phyloP scores from a whole-genome alignment of 1,140 invertebrate species.

The Pygmarrhopalites habei region DNA sequence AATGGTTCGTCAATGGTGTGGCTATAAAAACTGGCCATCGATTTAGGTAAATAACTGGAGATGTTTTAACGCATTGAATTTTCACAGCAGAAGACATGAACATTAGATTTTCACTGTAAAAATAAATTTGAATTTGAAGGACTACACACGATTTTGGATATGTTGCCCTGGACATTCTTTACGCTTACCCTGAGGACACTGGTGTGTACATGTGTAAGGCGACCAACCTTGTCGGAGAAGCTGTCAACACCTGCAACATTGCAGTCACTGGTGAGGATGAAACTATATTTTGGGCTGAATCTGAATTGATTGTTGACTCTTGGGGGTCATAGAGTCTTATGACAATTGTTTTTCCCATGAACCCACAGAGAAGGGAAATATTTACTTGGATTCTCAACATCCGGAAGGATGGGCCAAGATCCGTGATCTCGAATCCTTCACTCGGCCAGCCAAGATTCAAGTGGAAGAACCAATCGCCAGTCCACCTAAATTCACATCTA shows the following conservation, averaged over 20 bases:
- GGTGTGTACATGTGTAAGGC: slow-evolving; percentile 92
- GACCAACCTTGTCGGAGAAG: slow-evolving; percentile 82
- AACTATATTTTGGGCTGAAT: no score
- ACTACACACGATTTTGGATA: slow-evolving; percentile 91
- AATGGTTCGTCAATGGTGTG: slow-evolving; percentile 89
- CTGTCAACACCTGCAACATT: slow-evolving; percentile 82
- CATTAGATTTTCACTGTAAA: no score
- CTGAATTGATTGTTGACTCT: no score
- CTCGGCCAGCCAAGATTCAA: slow-evolving; percentile 16
- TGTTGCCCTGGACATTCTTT: slow-evolving; percentile 87
- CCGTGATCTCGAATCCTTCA: slow-evolving; percentile 65
- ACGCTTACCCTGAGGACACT: slow-evolving; percentile 86
- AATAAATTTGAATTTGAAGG: no score
- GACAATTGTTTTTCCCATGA: no score
- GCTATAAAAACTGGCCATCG: slow-evolving; percentile 67
- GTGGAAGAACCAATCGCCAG: slow-evolving; percentile 48
- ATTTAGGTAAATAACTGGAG: no score
- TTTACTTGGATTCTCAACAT: slow-evolving; percentile 69
- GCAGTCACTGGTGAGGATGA: slow-evolving; percentile 53
- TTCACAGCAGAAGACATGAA: no score
- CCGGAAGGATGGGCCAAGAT: slow-evolving; percentile 89
- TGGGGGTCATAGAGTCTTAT: background rate
- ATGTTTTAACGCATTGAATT: no score
- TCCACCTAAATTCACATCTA: slow-evolving; percentile 50
- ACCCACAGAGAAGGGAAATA: slow-evolving; percentile 12